Evolutionary conservation across 2,888 invertebrate genomes (phyloP).

Genomic region (Microctonus hyperodae): DNA sequence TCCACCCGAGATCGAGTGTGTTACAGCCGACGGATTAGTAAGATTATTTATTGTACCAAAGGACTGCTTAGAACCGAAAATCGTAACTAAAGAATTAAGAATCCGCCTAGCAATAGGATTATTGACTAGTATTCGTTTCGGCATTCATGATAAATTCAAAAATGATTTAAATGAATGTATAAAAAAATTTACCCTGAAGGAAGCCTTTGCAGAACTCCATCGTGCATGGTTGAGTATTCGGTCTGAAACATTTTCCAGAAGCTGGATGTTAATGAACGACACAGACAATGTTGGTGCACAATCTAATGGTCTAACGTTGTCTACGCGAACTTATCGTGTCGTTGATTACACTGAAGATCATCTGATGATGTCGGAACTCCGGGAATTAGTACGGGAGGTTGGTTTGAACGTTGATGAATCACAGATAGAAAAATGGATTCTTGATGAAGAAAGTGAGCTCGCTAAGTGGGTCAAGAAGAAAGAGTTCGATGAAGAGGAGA

Average conservation of each 20-base stretch:
- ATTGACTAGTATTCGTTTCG: conserved; percentile 42
- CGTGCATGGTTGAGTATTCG: conserved; percentile 63
- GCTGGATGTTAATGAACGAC: conserved; percentile 54
- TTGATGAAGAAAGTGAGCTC: conserved; percentile 50
- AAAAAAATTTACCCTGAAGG: conserved; percentile 59
- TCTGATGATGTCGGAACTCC: conserved; percentile 46
- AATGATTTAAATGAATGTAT: conserved; percentile 40
- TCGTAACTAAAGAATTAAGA: conserved; percentile 59
- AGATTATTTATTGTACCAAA: conserved; percentile 53
- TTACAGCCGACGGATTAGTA: conserved; percentile 60
- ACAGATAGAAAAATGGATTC: conserved; percentile 50
- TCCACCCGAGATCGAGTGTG: conserved; percentile 57
- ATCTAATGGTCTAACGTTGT: conserved; percentile 4
- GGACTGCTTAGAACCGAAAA: conserved; percentile 47
- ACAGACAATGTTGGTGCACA: conserved; percentile 39
- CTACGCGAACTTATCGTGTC: conserved; percentile 24
- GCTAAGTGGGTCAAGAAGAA: conserved; percentile 45
- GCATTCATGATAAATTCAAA: conserved; percentile 22
- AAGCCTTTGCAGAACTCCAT: conserved; percentile 64
- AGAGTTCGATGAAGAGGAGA: conserved; percentile 45
- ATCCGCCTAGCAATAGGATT: conserved; percentile 56
- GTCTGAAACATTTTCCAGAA: conserved; percentile 61
- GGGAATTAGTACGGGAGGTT: conserved; percentile 47
- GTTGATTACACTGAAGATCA: conserved; percentile 45
- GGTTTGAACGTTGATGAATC: conserved; percentile 49